Conservation (phyloP, 2,888 invertebrate genomes). For the Leptothorax acervorum region DNA sequence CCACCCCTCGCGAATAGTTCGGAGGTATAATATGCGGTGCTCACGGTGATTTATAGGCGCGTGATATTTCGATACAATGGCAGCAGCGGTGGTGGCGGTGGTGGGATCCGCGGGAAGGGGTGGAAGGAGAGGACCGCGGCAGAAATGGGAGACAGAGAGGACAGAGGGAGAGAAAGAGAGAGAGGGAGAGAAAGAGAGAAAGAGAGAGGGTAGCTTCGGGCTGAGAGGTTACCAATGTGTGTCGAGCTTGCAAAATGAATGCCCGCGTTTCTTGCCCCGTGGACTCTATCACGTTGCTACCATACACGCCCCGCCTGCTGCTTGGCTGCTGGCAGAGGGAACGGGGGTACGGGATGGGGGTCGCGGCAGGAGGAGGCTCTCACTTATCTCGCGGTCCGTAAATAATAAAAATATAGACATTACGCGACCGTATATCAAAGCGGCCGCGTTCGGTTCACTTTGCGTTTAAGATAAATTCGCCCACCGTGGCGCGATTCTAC, state of each 20-base stretch:
- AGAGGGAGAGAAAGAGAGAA: conserved; percentile 12
- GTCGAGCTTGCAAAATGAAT: conserved; percentile 78
- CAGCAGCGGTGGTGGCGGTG: conserved; percentile 61
- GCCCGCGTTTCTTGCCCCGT: conserved; percentile 80
- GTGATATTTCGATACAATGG: conserved; percentile 82
- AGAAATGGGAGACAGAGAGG: conserved; percentile 40
- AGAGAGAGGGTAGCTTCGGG: conserved; percentile 65
- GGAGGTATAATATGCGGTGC: conserved; percentile 80
- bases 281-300: conserved; percentile 79
- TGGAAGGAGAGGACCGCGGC: conserved; percentile 57
- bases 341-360: conserved; percentile 52
- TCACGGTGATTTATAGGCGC: conserved; percentile 80
- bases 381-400: conserved; percentile 84
- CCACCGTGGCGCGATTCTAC: conserved; percentile 50
- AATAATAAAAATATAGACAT: conserved; percentile 85
- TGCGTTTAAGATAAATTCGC: conserved; percentile 81
- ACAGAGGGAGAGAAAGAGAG: conserved; percentile 16
- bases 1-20: conserved; percentile 76
- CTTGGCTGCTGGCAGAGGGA: conserved; percentile 49
- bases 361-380: conserved; percentile 62
- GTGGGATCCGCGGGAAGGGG: conserved; percentile 43
- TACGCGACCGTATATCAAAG: conserved; percentile 82
- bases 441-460: conserved; percentile 79
- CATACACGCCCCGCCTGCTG: conserved; percentile 69
- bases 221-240: conserved; percentile 78